These are phyloP conservation scores for Poeciliopsis turrubarensis DNA, from an alignment of 2,113 vertebrate genomes.

Conservation along the genomic window DNA sequence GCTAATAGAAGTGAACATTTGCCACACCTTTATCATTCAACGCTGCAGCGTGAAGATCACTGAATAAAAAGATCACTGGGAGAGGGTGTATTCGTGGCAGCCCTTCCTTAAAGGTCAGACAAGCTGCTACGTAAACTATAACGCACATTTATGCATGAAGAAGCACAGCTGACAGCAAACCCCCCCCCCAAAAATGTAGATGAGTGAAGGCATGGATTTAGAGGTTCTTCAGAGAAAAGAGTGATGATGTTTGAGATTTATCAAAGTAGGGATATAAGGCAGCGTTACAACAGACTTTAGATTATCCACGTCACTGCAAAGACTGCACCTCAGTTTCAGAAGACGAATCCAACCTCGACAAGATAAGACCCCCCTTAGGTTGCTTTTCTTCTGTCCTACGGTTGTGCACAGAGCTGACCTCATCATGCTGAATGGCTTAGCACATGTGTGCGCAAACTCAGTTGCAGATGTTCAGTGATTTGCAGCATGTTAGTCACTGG, in stretches of 20 bases:
- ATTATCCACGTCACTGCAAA: background rate
- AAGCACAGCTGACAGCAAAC: background rate
- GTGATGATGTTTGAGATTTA: background rate
- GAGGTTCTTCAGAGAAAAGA: background rate
- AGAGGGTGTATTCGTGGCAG: constrained; percentile 39
- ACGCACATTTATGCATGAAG: constrained; percentile 26
- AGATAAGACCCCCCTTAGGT: background rate
- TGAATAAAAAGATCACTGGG: constrained; percentile 57
- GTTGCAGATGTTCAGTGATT: constrained; percentile 30
- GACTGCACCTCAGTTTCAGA: background rate
- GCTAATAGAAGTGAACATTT: constrained; percentile 46
- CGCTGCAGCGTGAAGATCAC: constrained; percentile 73
- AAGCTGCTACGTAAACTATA: constrained; percentile 27
- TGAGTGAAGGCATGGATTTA: background rate
- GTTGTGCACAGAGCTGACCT: background rate
- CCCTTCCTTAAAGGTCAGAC: constrained; percentile 63
- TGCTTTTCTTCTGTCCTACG: background rate
- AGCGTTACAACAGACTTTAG: background rate
- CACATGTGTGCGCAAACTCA: constrained; percentile 3
- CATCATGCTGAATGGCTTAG: background rate
- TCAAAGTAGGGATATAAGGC: background rate
- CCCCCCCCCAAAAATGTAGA: background rate
- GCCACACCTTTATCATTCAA: constrained; percentile 76
- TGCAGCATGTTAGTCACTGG: constrained; percentile 15
- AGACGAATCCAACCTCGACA: background rate